These are phyloP conservation scores for Tetheella fluctuosa DNA, from an alignment of 2,888 invertebrate species.

Conservation along the genomic window DNA sequence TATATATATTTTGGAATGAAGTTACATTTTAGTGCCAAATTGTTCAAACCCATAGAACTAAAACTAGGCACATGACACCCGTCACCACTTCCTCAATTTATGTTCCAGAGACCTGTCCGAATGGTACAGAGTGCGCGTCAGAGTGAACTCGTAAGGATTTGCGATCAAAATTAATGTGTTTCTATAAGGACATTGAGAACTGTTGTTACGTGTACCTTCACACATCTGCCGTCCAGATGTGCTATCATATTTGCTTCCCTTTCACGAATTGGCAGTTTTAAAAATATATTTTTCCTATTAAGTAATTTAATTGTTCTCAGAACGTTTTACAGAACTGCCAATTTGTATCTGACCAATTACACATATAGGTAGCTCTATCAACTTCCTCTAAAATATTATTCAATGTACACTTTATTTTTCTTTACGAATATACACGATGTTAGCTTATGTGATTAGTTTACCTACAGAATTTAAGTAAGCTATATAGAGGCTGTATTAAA, in stretches of 20 bases:
- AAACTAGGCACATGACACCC: slow-evolving; percentile 61
- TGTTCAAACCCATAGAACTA: slow-evolving; percentile 13
- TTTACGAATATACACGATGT: slow-evolving; percentile 9
- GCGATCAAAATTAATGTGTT: slow-evolving; percentile 80
- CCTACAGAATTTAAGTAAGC: neutral
- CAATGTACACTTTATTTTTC: neutral
- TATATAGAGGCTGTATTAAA: neutral
- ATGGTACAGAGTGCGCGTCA: slow-evolving; percentile 93
- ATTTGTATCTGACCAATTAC: slow-evolving; percentile 61
- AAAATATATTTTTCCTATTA: slow-evolving; percentile 31
- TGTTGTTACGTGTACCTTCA: slow-evolving; percentile 81
- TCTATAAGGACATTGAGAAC: slow-evolving; percentile 75
- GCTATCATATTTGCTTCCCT: slow-evolving; percentile 73
- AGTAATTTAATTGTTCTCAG: slow-evolving; percentile 27
- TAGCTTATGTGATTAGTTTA: slow-evolving; percentile 11
- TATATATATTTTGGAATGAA: slow-evolving; percentile 5
- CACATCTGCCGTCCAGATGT: slow-evolving; percentile 82
- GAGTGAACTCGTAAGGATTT: slow-evolving; percentile 92
- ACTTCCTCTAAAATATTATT: slow-evolving; percentile 54
- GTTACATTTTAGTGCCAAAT: slow-evolving; percentile 12
- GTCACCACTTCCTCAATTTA: slow-evolving; percentile 78
- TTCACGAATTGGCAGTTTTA: slow-evolving; percentile 77
- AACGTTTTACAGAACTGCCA: slow-evolving; percentile 63
- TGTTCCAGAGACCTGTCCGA: slow-evolving; percentile 88
- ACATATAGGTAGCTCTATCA: slow-evolving; percentile 63